Evolutionary conservation across 2,888 invertebrate species (phyloP).

Genomic region (Rhagonycha lutea): DNA sequence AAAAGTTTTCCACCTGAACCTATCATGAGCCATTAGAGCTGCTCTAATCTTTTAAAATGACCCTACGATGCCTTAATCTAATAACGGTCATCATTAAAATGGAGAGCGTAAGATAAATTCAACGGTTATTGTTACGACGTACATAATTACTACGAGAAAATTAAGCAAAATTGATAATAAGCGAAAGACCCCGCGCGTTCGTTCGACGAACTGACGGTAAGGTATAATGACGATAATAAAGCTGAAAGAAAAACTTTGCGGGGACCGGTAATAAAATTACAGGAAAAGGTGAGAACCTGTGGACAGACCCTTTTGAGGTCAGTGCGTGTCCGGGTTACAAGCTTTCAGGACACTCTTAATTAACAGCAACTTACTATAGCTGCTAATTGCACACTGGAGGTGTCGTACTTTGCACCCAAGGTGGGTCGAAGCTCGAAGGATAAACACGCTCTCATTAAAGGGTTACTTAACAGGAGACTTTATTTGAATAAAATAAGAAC

Average conservation of each 20-base stretch:
- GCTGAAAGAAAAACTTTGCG: conserved; percentile 27
- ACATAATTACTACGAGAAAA: conserved; percentile 43
- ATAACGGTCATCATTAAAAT: conserved; percentile 38
- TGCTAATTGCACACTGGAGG: conserved; percentile 41
- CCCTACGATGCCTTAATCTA: conserved; percentile 37
- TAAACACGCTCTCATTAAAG: conserved; percentile 42
- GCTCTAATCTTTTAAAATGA: conserved; percentile 37
- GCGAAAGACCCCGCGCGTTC: conserved; percentile 28
- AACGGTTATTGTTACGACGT: conserved; percentile 42
- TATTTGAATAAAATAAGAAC: background rate
- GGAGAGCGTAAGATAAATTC: conserved; percentile 46
- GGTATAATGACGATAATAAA: conserved; percentile 35
- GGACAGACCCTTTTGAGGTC: conserved; percentile 41
- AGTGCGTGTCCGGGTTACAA: conserved; percentile 31
- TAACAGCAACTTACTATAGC: conserved; percentile 45
- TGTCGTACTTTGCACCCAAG: conserved; percentile 38
- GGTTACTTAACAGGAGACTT: background rate
- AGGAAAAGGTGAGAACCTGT: conserved; percentile 36
- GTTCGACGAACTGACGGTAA: conserved; percentile 30
- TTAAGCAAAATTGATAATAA: conserved; percentile 41
- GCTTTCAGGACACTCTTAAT: conserved; percentile 42
- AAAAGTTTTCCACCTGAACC: conserved; percentile 35
- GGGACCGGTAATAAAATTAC: conserved; percentile 30
- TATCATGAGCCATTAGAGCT: conserved; percentile 31
- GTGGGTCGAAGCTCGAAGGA: conserved; percentile 35